phyloP scores from a whole-genome alignment of 2,797 vertebrate species.

The Trematomus bernacchii region DNA sequence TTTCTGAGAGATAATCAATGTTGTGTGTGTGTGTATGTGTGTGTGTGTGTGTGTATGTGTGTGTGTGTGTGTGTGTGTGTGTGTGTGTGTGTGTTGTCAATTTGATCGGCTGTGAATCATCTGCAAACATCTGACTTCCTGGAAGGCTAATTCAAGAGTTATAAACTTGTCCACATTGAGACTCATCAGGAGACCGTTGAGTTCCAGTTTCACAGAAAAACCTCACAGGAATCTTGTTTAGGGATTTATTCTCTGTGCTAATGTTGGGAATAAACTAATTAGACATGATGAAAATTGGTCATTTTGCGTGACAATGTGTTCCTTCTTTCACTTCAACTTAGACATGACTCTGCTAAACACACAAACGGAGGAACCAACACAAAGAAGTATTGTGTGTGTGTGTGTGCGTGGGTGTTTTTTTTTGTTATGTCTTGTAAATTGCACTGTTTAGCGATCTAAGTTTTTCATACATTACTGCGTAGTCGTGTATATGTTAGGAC shows the following conservation, averaged over 20 bases:
- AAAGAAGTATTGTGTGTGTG: neutral
- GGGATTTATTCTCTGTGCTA: neutral
- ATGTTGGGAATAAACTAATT: slow-evolving; percentile 9
- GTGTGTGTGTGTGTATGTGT: slow-evolving; percentile 8
- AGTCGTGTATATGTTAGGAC: no score
- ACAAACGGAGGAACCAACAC: slow-evolving; percentile 18
- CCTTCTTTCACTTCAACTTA: slow-evolving; percentile 69
- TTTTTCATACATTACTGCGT: no score
- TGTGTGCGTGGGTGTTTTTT: no score
- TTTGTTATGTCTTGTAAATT: no score
- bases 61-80: slow-evolving; percentile 10
- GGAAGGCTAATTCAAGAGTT: slow-evolving; percentile 64
- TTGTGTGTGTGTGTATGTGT: neutral
- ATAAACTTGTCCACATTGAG: slow-evolving; percentile 66
- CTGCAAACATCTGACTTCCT: slow-evolving; percentile 70
- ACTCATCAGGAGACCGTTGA: slow-evolving; percentile 49
- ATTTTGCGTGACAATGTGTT: slow-evolving; percentile 45
- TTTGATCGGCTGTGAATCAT: slow-evolving; percentile 69
- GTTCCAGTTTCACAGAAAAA: slow-evolving; percentile 30
- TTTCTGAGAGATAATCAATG: slow-evolving; percentile 16
- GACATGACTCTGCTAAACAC: slow-evolving; percentile 11
- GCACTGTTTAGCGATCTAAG: no score
- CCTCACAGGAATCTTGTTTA: slow-evolving; percentile 14
- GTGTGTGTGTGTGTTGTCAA: slow-evolving; percentile 18
- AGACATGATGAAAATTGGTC: slow-evolving; percentile 25